Base-by-base conservation (phyloP, 2,888 invertebrate species). In the Platynereis dumerilii region DNA sequence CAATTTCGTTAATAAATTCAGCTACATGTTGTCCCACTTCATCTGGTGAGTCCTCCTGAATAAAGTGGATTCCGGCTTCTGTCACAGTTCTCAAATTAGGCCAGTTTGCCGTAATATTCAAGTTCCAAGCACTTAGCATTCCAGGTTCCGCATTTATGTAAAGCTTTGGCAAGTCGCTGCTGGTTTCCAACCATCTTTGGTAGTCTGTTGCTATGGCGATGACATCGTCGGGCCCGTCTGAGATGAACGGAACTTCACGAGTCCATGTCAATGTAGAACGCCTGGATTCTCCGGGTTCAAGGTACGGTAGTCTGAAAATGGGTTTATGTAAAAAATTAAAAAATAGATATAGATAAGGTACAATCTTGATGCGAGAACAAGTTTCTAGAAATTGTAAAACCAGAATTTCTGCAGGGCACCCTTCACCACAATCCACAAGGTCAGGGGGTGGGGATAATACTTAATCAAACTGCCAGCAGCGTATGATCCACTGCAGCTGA, bases 31-130 rank as follows among this genome's bases (percentile, higher is more conserved):
- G n/a, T 12, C 66, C 66, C 22, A 66, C 59, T 17, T 63, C 64
- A 3, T 64, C 55, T 12, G 66, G 66, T 1, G 63, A 64, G n/a
- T 66, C 66, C 39, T 66, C 66, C 34, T 66, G 66, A 17, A 56
- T 22, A 28, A 66, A 66, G 27, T 66, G 66, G 28, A 52, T 12
- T n/a, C 66, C 66, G 54, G 22, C 28, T 2, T 55, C 63, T 10
- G 58, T 39, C 12, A 54, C 27, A 17, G n/a, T 34, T 54, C 55
- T 53, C 44, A 44, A 45, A 26, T 66, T 66, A 7, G 58, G 42
- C 59, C 58, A 66, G 44, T 58, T 24, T 7, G 60, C 22, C 7
- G 45, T 20, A 2, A 27, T 22, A 17, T 64, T 34, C 24, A 24
- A 26, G 24, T 59, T 52, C 10, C 26, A n/a, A n/a, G 58, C 29